Base-by-base conservation (phyloP, 2,888 invertebrate genomes). In the Torymus aiolomorphi region DNA sequence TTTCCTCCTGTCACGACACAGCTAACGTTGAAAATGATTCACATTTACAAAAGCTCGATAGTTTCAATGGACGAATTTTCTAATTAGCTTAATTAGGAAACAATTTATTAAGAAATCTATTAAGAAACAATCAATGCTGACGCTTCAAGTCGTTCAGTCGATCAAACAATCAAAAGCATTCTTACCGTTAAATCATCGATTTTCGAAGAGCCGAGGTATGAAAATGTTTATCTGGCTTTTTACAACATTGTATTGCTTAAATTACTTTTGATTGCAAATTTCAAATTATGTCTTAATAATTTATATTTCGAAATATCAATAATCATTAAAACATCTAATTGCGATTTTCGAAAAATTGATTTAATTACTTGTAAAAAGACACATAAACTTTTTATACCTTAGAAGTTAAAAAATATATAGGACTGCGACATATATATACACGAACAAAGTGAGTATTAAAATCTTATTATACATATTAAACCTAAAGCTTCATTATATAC, bases 31-130 rank as follows among this genome's bases (percentile, higher is more conserved):
- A 69, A 78, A 80, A 54, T 42, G 54, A 75, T 77, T 78, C 51
- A 84, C 84, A 86, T 84, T 86, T 84, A 86, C 86, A 86, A 86
- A 89, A 90, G 88, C 89, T 89, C 88, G 89, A 86, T 86, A 87
- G 86, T 87, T 88, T 86, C 84, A 80, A 86, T 89, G 89, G 88
- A 89, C 89, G 89, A 88, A 88, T 88, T 88, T 81, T 81, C 54
- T 75, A 78, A 74, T 78, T 71, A 80, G 42, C 56, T 20, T 74
- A 42, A 42, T 73, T 52, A 81, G 24, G 51, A 78, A 69, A 78
- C 62, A 57, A 76, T 69, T 76, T 31, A 78, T 70, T 78, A 54
- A n/a, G n/a, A n/a, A n/a, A n/a, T n/a, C n/a, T n/a, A n/a, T n/a
- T n/a, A n/a, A n/a, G 13, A 78, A 77, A 80, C 72, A 63, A 78